Evolutionary conservation across 2,888 invertebrate genomes (phyloP).

Genomic region (Acanthoscelides obtectus): DNA sequence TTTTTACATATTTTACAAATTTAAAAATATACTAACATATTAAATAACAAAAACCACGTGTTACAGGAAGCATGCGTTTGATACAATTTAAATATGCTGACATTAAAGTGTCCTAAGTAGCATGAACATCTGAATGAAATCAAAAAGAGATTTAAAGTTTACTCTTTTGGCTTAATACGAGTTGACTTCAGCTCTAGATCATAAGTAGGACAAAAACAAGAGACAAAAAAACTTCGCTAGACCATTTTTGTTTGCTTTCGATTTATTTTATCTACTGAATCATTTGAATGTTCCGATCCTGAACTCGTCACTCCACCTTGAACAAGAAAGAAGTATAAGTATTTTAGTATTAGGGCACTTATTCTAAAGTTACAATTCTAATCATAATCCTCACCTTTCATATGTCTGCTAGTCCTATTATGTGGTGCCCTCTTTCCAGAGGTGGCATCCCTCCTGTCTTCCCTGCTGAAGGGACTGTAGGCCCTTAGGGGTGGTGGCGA

Average conservation of each 20-base stretch:
- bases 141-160: background rate
- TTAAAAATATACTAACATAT: background rate
- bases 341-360: background rate
- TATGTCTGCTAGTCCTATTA: conserved; percentile 34
- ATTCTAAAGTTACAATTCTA: conserved; percentile 1
- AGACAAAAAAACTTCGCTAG: conserved; percentile 22
- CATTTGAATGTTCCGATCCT: conserved; percentile 59
- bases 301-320: conserved; percentile 53
- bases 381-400: conserved; percentile 31
- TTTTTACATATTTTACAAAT: background rate
- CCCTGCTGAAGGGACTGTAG: conserved; percentile 42
- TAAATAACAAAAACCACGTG: background rate
- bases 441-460: conserved; percentile 25
- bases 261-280: conserved; percentile 49
- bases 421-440: conserved; percentile 11
- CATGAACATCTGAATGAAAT: background rate
- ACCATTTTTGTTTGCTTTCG: conserved; percentile 39
- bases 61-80: background rate
- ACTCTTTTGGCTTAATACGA: background rate
- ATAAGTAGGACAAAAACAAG: conserved; percentile 22
- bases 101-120: background rate
- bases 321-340: conserved; percentile 17
- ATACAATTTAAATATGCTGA: background rate
- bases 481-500: conserved; percentile 53
- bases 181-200: conserved; percentile 9